A percentile compares a stretch with the other conserved stretches of the same genome.
Evolutionary conservation across 2,113 vertebrate species (phyloP).

Genomic region (Carettochelys insculpta): DNA sequence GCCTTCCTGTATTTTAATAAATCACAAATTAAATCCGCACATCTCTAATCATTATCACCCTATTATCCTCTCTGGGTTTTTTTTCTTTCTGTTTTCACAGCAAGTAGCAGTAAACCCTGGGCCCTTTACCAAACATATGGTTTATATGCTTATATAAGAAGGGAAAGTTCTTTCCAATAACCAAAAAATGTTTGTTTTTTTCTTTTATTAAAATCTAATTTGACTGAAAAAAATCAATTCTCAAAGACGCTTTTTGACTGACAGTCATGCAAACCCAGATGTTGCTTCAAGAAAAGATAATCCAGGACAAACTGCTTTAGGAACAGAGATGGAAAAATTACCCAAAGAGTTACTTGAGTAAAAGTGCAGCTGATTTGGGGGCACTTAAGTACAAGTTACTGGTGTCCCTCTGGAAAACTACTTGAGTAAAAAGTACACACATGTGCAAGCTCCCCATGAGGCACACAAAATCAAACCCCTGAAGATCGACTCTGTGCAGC

Average conservation of each 20-base stretch:
- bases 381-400: too few species aligned
- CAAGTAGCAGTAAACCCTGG: conserved; percentile 56
- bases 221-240: conserved; percentile 66
- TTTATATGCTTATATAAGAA: conserved; percentile 52
- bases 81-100: conserved; percentile 45
- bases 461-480: too few species aligned
- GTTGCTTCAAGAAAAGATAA: not conserved
- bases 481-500: too few species aligned
- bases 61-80: conserved; percentile 42
- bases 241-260: conserved; percentile 59
- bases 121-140: conserved; percentile 55
- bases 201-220: conserved; percentile 33
- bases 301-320: not conserved
- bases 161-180: conserved; percentile 38
- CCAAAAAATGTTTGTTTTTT: conserved; percentile 37
- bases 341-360: too few species aligned
- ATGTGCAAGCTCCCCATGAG: too few species aligned
- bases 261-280: conserved; percentile 8
- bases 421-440: too few species aligned
- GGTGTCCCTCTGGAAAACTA: too few species aligned
- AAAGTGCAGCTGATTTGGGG: too few species aligned
- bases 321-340: too few species aligned
- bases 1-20: conserved; percentile 46
- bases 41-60: conserved; percentile 63
- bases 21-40: conserved; percentile 57